Evolutionary conservation across 2,113 vertebrate species (phyloP).

Genomic region (Herpailurus yagouaroundi): DNA sequence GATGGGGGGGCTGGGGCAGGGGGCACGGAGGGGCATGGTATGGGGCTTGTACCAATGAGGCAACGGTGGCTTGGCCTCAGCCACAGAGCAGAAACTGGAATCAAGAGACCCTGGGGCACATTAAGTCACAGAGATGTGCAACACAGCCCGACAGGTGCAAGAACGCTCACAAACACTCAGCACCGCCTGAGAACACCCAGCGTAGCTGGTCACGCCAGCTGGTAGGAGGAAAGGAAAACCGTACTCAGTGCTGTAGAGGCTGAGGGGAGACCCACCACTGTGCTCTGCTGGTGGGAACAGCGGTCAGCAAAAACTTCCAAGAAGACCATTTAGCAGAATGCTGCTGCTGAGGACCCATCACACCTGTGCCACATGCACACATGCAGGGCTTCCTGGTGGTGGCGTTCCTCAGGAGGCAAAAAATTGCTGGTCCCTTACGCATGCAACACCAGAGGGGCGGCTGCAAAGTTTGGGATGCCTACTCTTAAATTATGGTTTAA

Average conservation of each 20-base stretch:
- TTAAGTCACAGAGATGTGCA: accelerated
- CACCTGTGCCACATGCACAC: background rate
- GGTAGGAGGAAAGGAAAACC: background rate
- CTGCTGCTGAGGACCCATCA: accelerated
- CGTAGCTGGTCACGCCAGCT: accelerated
- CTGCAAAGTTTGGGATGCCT: background rate
- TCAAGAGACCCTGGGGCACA: background rate
- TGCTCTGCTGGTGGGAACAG: too few relatives aligned
- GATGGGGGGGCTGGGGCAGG: accelerated
- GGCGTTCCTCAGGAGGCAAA: background rate
- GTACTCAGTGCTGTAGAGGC: background rate
- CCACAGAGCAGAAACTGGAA: background rate
- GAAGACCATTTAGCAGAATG: background rate
- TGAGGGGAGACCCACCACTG: accelerated
- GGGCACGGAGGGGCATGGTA: background rate
- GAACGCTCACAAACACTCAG: accelerated
- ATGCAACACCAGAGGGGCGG: too few relatives aligned
- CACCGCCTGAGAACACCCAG: accelerated
- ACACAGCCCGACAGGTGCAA: background rate
- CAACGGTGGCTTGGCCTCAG: accelerated
- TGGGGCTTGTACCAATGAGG: background rate
- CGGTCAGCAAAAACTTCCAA: accelerated
- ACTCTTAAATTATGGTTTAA: too few relatives aligned
- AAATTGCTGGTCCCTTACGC: background rate
- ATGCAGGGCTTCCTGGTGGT: background rate